Base-by-base conservation (phyloP, 2,797 vertebrate genomes). In the Nyctibius grandis region DNA sequence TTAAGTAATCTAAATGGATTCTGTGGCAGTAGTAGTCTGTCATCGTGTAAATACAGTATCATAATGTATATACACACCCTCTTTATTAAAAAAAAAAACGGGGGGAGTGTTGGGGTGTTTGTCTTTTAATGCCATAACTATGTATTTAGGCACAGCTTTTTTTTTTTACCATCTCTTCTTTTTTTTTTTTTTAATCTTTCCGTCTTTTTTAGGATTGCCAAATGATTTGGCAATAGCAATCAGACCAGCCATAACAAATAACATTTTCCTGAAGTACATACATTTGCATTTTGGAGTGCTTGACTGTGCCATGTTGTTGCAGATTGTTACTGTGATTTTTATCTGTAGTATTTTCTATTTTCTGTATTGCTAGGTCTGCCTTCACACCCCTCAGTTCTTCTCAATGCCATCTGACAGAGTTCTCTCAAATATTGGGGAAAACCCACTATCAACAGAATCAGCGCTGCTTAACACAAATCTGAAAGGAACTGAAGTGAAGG, bases 201-300 rank as follows among this genome's bases (percentile, higher is more conserved):
- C 14, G n/a, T 10, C 11, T 34, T 63, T 75, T 85, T 78, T 53
- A 70, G 56, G 33, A 13, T 75, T 90, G 61, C 31, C 23, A 25
- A 50, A 50, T 94, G 34, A 44, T 88, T 93, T 84, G 67, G 76
- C 88, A 61, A 25, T n/a, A 75, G 53, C 56, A 90, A 3, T 88
- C 85, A 93, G 61, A 51, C 6, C 22, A 90, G 33, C 59, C 81
- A 48, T 40, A 85, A 44, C 48, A 91, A 94, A 88, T 65, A 42
- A 83, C 42, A 25, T 90, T 94, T 92, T 92, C 64, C 70, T 87
- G 63, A 68, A 93, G 60, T 74, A 56, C 73, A 9, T 81, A 15
- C 2, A 68, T 89, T 80, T 93, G 50, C 59, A 69, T 88, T 93
- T 91, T 77, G 38, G 45, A 93, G 64, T 70, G 25, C 29, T 92